A percentile compares a stretch with the other conserved stretches of the same genome.
phyloP scores from a whole-genome alignment of 2,888 invertebrate species.

The Shargacucullia verbasci region DNA sequence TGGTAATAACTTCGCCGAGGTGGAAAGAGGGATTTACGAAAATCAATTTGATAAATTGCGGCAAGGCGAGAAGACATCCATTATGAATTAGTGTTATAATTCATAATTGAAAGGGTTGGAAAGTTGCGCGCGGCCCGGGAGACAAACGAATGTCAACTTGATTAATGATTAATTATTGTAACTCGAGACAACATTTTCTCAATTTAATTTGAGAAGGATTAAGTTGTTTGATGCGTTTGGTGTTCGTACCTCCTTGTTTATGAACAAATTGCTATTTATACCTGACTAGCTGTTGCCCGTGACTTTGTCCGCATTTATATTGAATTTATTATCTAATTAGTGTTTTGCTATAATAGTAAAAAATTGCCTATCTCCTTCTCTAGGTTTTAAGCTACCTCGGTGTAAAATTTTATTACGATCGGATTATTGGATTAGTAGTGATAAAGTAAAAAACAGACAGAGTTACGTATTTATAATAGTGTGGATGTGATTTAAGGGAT shows the following conservation, averaged over 20 bases:
- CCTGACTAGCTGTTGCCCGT: too few species aligned
- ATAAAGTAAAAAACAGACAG: too few species aligned
- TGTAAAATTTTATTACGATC: too few species aligned
- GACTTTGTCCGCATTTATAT: too few species aligned
- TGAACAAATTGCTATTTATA: too few species aligned
- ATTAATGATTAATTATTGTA: conserved; percentile 82
- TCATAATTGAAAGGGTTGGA: conserved; percentile 86
- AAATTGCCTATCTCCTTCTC: too few species aligned
- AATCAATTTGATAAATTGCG: conserved; percentile 87
- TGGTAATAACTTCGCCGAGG: conserved; percentile 75
- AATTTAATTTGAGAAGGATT: conserved; percentile 61
- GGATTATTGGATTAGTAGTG: too few species aligned
- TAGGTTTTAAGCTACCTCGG: too few species aligned
- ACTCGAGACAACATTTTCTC: conserved; percentile 58
- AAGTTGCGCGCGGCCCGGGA: conserved; percentile 76
- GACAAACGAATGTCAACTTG: conserved; percentile 85
- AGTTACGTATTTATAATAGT: too few species aligned
- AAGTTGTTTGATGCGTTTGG: conserved; percentile 55
- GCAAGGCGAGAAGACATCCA: conserved; percentile 80
- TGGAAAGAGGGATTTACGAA: conserved; percentile 76
- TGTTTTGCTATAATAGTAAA: too few species aligned
- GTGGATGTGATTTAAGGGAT: too few species aligned
- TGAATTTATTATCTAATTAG: too few species aligned
- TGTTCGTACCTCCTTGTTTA: conserved; percentile 17
- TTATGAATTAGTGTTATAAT: conserved; percentile 87